phyloP scores from a whole-genome alignment of 2,113 vertebrate species.

The Neogale vison region DNA sequence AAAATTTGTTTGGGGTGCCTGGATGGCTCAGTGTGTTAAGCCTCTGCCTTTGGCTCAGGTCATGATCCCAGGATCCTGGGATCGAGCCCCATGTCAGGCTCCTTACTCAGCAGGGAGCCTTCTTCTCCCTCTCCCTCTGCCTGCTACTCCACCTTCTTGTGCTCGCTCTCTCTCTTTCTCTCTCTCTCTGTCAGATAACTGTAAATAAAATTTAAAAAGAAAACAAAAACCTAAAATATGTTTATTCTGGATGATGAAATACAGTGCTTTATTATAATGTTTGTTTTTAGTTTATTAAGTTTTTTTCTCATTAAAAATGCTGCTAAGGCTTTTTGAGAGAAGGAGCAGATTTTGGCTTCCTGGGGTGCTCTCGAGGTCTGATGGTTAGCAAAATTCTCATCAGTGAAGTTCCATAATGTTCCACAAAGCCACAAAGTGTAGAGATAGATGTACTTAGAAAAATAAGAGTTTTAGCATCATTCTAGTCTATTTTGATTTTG shows the following conservation, averaged over 20 bases:
- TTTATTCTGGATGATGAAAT: background rate
- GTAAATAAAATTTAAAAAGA: no score
- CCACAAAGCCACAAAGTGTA: background rate
- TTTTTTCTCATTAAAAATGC: constrained; percentile 30
- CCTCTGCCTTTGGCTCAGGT: no score
- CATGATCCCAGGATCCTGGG: no score
- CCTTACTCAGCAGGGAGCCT: no score
- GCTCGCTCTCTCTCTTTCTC: no score
- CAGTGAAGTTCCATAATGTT: background rate
- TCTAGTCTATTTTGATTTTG: constrained; percentile 26
- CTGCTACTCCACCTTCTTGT: no score
- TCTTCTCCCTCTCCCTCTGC: no score
- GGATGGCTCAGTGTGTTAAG: no score
- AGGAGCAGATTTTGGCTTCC: background rate
- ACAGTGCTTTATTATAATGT: background rate
- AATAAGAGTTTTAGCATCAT: background rate
- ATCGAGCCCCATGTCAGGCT: no score
- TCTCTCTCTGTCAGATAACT: no score
- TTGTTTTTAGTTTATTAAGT: background rate
- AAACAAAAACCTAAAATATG: background rate
- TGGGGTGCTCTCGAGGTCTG: background rate
- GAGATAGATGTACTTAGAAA: background rate
- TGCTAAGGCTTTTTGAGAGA: background rate
- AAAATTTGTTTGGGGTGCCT: background rate
- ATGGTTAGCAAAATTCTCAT: background rate